These are phyloP conservation scores for Nemopilema nomurai DNA, from an alignment of 30 jellyfish, hydroid and myxozoan species.

Conservation along the genomic window DNA sequence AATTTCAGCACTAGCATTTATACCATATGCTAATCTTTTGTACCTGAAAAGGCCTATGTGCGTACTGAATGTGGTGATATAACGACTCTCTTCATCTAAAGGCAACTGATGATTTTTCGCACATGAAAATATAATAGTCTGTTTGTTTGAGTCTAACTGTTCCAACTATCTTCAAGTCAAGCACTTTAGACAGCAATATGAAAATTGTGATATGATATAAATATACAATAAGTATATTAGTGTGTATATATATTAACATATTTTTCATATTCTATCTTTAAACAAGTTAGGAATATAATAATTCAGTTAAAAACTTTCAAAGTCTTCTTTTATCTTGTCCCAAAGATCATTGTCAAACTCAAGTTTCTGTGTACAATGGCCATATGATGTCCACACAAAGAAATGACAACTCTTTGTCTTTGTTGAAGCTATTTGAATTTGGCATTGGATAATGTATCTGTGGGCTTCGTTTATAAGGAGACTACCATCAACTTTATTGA, in stretches of 20 bases:
- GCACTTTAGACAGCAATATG: neutral
- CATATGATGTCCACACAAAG: slow-evolving; percentile 42
- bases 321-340: slow-evolving; percentile 2
- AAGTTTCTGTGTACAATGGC: slow-evolving; percentile 21
- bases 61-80: slow-evolving; percentile 61
- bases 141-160: neutral
- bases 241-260: neutral
- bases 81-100: slow-evolving; percentile 35
- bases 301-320: neutral
- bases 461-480: slow-evolving; percentile 3
- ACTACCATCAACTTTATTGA: neutral
- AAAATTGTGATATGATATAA: neutral
- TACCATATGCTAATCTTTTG: slow-evolving; percentile 40
- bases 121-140: neutral
- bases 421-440: slow-evolving; percentile 54
- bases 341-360: slow-evolving; percentile 16
- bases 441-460: slow-evolving; percentile 43
- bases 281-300: slow-evolving; percentile 17
- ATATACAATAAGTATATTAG: neutral
- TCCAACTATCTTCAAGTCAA: no score
- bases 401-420: slow-evolving; percentile 28
- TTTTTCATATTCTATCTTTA: neutral
- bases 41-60: slow-evolving; percentile 44
- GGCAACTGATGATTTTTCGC: neutral
- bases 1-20: slow-evolving; percentile 36